phyloP scores from a whole-genome alignment of 2,888 invertebrate species.

The Rotaria sp. region DNA sequence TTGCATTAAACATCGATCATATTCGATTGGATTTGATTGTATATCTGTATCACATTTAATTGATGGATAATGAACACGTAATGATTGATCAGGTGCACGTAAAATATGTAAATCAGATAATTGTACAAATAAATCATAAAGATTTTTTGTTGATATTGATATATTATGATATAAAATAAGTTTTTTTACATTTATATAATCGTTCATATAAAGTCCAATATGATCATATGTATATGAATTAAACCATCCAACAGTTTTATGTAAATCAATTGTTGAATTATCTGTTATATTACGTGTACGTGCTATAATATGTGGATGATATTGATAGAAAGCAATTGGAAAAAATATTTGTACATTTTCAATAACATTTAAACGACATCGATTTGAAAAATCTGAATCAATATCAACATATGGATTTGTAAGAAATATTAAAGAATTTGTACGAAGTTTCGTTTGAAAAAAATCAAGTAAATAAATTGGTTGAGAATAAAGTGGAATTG shows the following conservation, averaged over 20 bases:
- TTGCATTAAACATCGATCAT: slow-evolving; percentile 47
- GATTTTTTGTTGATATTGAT: slow-evolving; percentile 43
- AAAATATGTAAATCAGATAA: slow-evolving; percentile 66
- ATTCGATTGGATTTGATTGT: slow-evolving; percentile 38
- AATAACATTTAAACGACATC: slow-evolving; percentile 90
- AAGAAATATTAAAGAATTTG: slow-evolving; percentile 68
- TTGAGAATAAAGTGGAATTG: background rate
- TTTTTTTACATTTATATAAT: slow-evolving; percentile 66
- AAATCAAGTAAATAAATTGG: background rate
- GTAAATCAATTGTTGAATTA: slow-evolving; percentile 50
- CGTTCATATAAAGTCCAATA: slow-evolving; percentile 73
- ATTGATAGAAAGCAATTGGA: slow-evolving; percentile 82
- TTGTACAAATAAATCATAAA: slow-evolving; percentile 68
- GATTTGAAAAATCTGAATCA: slow-evolving; percentile 76
- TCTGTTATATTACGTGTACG: slow-evolving; percentile 46
- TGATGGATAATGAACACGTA: slow-evolving; percentile 60
- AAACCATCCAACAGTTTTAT: slow-evolving; percentile 65
- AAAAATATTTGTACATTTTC: slow-evolving; percentile 77
- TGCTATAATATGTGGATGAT: slow-evolving; percentile 63
- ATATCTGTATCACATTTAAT: background rate
- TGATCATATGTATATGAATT: slow-evolving; percentile 68
- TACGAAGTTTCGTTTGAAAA: slow-evolving; percentile 60
- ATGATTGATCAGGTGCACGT: slow-evolving; percentile 72
- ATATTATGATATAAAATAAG: slow-evolving; percentile 56
- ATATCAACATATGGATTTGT: slow-evolving; percentile 65